Conservation (phyloP, 2,113 vertebrate species). For the Sapayoa aenigma region DNA sequence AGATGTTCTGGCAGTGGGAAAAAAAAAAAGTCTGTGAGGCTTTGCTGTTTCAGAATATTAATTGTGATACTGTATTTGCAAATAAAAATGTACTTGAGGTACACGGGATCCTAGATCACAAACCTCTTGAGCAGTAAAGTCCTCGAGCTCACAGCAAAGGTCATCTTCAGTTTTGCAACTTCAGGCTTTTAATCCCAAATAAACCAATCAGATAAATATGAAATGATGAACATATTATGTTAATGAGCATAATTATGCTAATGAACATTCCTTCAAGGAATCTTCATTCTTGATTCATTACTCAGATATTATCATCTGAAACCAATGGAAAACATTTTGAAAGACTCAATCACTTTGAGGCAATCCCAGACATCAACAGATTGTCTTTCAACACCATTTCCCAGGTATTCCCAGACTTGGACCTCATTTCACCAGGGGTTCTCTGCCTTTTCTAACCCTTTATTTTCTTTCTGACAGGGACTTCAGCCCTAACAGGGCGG, state of each 20-base stretch:
- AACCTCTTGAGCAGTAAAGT: not conserved
- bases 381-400: not conserved
- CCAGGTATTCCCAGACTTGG: not conserved
- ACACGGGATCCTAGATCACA: not conserved
- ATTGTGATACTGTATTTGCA: not conserved
- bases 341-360: not conserved
- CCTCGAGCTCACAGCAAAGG: not conserved
- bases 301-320: not conserved
- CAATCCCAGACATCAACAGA: not conserved
- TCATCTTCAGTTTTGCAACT: not conserved
- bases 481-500: not conserved
- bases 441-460: not conserved
- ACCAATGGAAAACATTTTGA: constrained; percentile 10
- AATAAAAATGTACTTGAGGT: not conserved
- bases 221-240: constrained; percentile 23
- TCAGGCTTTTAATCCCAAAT: constrained; percentile 1
- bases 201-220: constrained; percentile 13
- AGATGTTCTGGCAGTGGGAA: not conserved
- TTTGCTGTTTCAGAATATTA: not conserved
- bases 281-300: constrained; percentile 17
- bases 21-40: not conserved
- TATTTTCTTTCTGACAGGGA: not conserved
- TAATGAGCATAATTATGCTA: constrained; percentile 46
- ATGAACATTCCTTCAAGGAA: constrained; percentile 27
- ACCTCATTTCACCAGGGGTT: not conserved